Evolutionary conservation across 1,140 invertebrate genomes (phyloP), one percentile per base, ranked within the genome.

Genomic region (Elymnias hypermnestra): DNA sequence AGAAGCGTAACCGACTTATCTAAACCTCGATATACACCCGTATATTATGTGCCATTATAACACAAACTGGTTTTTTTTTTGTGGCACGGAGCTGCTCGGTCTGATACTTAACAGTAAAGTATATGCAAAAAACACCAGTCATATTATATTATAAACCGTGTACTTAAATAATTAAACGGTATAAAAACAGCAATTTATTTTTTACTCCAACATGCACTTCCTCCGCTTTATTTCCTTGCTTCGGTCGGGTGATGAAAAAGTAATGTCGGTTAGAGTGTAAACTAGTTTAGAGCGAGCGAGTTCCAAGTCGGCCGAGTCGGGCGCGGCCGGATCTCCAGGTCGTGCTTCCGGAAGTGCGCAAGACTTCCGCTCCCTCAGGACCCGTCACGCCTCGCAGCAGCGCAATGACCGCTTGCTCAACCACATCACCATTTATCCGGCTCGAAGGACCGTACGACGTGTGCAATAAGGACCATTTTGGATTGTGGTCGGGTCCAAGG

Each of bases 291-390:
- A 26, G 23, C n/a, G 3, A 4, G n/a, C 26, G 13, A 13, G 33
- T 36, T 36, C 29, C 29, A 37, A 52, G 37, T 46, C 37, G 39
- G 41, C 45, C 14, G 26, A 14, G 23, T 17, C 6, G 23, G 25
- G 35, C 19, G 23, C 55, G 58, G 43, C 39, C 76, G 76, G 76
- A 81, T 69, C 69, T 77, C 57, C 72, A 70, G 63, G 42, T 59
- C 51, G 53, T 63, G 63, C 39, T 46, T 54, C 51, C 64, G 72
- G 75, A 76, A 74, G 63, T 45, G 62, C 64, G 69, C 73, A 77
- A 81, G 73, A 77, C 72, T 73, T 81, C 73, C 75, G 72, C 67
- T 75, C 72, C 75, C 65, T 63, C 67, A 58, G 75, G 75, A 79
- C 57, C 50, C 60, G 71, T 71, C 67, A 72, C 67, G 67, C 70